Evolutionary conservation across 2,888 invertebrate genomes (phyloP).

Genomic region (Malthinus flaveolus): DNA sequence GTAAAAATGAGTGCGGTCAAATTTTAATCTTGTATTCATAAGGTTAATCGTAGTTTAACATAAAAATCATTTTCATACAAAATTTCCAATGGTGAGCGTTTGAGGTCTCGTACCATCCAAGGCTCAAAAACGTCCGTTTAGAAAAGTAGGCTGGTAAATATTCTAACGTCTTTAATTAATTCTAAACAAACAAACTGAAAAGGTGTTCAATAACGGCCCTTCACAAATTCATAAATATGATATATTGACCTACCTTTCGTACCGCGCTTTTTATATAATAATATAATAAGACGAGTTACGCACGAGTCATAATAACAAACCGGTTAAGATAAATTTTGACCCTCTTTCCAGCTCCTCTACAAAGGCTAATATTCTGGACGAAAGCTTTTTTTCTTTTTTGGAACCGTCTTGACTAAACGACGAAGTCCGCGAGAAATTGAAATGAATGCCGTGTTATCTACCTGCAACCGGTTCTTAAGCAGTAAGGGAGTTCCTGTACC

Average conservation of each 20-base stretch:
- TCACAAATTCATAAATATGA: conserved; percentile 30
- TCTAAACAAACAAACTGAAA: conserved; percentile 26
- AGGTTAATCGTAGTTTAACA: conserved; percentile 28
- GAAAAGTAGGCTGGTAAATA: conserved; percentile 1
- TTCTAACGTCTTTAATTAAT: conserved; percentile 28
- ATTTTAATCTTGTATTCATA: conserved; percentile 33
- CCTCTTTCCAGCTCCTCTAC: conserved; percentile 9
- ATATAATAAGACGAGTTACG: conserved; percentile 16
- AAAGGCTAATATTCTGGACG: conserved; percentile 23
- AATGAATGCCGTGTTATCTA: conserved; percentile 29
- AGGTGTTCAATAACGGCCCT: conserved; percentile 20
- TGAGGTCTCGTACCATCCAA: not conserved
- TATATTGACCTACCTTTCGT: conserved; percentile 27
- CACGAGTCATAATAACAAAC: conserved; percentile 29
- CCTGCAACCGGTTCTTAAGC: conserved; percentile 37
- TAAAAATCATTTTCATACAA: conserved; percentile 11
- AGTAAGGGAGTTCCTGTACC: conserved; percentile 33
- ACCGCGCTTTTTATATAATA: conserved; percentile 17
- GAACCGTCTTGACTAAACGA: conserved; percentile 11
- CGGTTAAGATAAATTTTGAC: conserved; percentile 20
- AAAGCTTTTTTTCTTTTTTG: conserved; percentile 18
- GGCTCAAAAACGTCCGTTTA: not conserved
- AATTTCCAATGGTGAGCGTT: not conserved
- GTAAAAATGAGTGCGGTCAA: conserved; percentile 31
- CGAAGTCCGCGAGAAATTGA: conserved; percentile 24